Base-by-base conservation (phyloP, 2,888 invertebrate species). In the Tetranychus piercei region DNA sequence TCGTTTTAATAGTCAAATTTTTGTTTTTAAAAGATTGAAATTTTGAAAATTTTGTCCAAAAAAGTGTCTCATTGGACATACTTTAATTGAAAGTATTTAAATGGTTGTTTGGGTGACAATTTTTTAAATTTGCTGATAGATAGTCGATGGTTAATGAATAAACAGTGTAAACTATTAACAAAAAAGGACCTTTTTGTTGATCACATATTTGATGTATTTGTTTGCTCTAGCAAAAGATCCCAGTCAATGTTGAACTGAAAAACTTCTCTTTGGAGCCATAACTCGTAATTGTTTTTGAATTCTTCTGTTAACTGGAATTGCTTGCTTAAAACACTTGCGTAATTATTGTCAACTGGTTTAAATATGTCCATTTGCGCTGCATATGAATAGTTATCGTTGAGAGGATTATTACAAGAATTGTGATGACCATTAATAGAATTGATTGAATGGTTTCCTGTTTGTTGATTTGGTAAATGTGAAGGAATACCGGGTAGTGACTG, bases 251-350 rank as follows among this genome's bases (percentile, higher is more conserved):
- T 82, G 73, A 89, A 89, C 81, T 90, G 89, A 83, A 91, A 95
- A 34, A 99, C 97, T 85, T 99, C 97, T 82, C 93, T 90, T 80
- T 97, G 91, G 75, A 99, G 85, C 99, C 99, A 99, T 22, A 89
- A 82, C 81, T 93, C 90, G 83, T 99, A 99, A 81, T 93, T 90
- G 76, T 89, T 88, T 83, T 92, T 93, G 81, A 94, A 94, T 82
- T 92, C 93, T 73, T 92, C 92, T 15, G 92, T 93, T 77, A 97
- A 86, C 80, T 94, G 92, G 75, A 90, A 83, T 75, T 87, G 87
- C 74, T 85, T 84, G 75, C 92, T 91, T 71, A 94, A 86, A 11
- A 91, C 90, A 82, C 90, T 90, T 74, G 88, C 89, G 74, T 91
- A 86, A 81, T 90, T 90, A 78, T 90, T 90, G 82, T 93, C 93